A percentile compares a stretch with the other conserved stretches of the same genome.
Conservation (phyloP, 2,113 vertebrate species). For the Phodopus roborovskii region DNA sequence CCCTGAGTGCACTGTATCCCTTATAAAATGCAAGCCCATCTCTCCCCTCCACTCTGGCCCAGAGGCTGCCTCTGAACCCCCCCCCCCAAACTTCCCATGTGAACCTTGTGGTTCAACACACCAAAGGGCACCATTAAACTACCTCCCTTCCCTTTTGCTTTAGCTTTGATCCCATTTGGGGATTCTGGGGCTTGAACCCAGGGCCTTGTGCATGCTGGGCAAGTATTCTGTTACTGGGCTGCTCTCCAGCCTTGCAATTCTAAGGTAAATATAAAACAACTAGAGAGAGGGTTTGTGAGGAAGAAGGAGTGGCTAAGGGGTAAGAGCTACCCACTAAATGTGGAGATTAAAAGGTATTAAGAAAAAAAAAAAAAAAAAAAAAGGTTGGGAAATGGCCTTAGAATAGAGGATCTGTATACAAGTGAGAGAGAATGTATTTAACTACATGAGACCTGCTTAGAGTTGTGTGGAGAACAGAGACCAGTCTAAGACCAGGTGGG, state of each 20-base stretch:
- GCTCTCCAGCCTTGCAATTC: background rate
- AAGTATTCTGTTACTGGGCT: background rate
- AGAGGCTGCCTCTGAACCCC: too few species aligned
- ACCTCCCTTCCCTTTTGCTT: background rate
- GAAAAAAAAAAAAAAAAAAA: background rate
- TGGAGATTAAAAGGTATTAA: background rate
- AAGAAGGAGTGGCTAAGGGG: background rate
- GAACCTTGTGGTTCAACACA: too few species aligned
- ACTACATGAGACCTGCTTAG: background rate
- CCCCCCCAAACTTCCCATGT: background rate
- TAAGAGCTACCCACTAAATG: too few species aligned
- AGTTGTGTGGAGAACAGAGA: background rate
- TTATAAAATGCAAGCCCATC: too few species aligned
- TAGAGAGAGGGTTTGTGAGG: background rate
- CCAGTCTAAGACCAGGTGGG: background rate
- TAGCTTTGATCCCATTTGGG: background rate
- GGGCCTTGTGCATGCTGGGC: background rate
- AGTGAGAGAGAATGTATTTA: background rate
- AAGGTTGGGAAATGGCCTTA: background rate
- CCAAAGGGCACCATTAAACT: too few species aligned
- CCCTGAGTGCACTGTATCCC: too few species aligned
- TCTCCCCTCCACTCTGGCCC: too few species aligned
- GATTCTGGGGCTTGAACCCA: background rate
- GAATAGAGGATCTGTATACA: background rate
- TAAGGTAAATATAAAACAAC: background rate